Base-by-base conservation (phyloP, 2,113 vertebrate genomes). In the Spea bombifrons region DNA sequence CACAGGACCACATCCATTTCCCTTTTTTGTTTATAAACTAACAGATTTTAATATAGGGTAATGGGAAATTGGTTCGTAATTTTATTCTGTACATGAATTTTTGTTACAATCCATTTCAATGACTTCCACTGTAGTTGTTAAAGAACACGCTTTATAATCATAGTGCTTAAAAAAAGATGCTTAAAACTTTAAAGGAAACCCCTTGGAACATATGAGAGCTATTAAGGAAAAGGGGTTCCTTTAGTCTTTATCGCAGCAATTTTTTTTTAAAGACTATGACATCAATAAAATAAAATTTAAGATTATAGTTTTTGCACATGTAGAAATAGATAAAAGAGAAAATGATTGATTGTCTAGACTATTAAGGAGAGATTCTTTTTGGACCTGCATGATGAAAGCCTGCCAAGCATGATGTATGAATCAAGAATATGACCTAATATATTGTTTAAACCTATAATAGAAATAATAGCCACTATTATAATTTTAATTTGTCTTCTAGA, bases 271-370 rank as follows among this genome's bases (percentile, higher is more conserved):
- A 61, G 71, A 67, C 71, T 53, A 80, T 80, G 77, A 80, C 77
- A 80, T 80, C 78, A 80, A 80, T 80, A 80, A 74, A 80, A 80
- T 74, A 73, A 68, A 80, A 74, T 80, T 73, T 80, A 80, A 80
- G 71, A 80, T 74, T 55, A 80, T 80, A 73, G 71, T 74, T 80
- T 73, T 80, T 74, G 71, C 78, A 80, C 78, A 80, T 80, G 78
- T 67, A 80, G 71, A 80, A 80, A 80, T 68, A 80, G 78, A 80
- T 80, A 80, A 80, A 80, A 80, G 71, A 61, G n/a, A 44, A 10
- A 68, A 74, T 64, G 78, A 80, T 80, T 74, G 78, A 80, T 73
- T 80, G 70, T 67, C 78, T 80, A 74, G 78, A 68, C 78, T 68
- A 73, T 80, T 73, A 74, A 50, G 53, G 12, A 67, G 71, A 73